phyloP scores from a whole-genome alignment of 2,113 vertebrate species.

The Sula dactylatra region DNA sequence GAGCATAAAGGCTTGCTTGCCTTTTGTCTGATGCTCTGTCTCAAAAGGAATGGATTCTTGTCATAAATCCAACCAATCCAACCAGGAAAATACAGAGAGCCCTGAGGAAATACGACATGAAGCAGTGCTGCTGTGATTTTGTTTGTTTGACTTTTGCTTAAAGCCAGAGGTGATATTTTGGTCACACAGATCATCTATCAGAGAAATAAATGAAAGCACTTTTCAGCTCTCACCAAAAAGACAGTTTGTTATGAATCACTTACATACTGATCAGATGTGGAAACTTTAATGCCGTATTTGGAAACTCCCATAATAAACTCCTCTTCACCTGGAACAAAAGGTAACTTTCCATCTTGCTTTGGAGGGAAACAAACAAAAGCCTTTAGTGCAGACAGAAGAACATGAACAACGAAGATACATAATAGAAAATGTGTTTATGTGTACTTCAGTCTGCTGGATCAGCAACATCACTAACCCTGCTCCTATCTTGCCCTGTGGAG shows the following conservation, averaged over 20 bases:
- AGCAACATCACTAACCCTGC: neutral
- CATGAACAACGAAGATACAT: neutral
- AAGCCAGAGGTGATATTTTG: neutral
- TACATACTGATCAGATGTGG: constrained; percentile 92
- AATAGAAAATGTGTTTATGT: neutral
- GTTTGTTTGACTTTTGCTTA: neutral
- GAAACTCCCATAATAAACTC: constrained; percentile 94
- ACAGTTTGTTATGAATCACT: constrained; percentile 64
- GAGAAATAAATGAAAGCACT: neutral
- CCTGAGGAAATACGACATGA: neutral
- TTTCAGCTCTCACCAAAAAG: neutral
- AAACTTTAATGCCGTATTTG: constrained; percentile 94
- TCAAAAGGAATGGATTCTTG: neutral
- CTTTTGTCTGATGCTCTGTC: neutral
- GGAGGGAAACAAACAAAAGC: constrained; percentile 38
- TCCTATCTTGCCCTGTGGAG: neutral
- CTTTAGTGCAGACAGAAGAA: constrained; percentile 20
- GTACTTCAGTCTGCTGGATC: neutral
- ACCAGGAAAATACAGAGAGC: neutral
- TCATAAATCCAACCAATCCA: neutral
- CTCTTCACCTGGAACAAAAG: constrained; percentile 92
- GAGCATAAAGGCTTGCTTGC: neutral
- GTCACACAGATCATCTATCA: neutral
- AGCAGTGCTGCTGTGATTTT: neutral
- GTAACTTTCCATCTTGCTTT: constrained; percentile 97